Evolutionary conservation across 30 jellyfish, hydroid and myxozoan species (phyloP).

Genomic region (Cassiopea andromeda): DNA sequence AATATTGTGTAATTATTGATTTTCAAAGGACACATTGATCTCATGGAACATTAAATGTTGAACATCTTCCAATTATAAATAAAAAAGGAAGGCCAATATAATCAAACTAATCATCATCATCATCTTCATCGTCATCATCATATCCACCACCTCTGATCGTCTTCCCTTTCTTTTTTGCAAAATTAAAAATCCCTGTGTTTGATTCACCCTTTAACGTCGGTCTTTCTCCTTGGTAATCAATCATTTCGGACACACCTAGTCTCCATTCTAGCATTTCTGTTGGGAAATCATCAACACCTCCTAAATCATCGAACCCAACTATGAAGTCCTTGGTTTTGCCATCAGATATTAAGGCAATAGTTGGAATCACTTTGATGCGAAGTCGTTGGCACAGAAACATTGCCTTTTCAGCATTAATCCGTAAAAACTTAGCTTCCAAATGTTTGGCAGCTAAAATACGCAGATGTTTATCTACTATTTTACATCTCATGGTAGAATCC

Average conservation of each 20-base stretch:
- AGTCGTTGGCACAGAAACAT: constrained; percentile 92
- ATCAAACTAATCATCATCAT: constrained; percentile 20
- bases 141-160: constrained; percentile 80
- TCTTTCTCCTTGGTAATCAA: constrained; percentile 89
- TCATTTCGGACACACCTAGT: constrained; percentile 87
- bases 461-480: constrained; percentile 91
- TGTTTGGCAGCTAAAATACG: constrained; percentile 85
- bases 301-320: constrained; percentile 98
- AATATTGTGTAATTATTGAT: not conserved
- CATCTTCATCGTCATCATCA: constrained; percentile 80
- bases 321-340: constrained; percentile 94
- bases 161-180: constrained; percentile 74
- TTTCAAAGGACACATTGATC: not conserved
- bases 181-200: constrained; percentile 71
- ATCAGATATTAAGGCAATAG: constrained; percentile 86
- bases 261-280: constrained; percentile 99
- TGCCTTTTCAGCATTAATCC: constrained; percentile 94
- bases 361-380: constrained; percentile 88
- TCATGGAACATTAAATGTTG: not conserved
- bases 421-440: constrained; percentile 83
- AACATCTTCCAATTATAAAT: not conserved
- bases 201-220: constrained; percentile 75
- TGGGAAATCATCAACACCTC: constrained; percentile 99
- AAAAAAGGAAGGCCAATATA: not conserved
- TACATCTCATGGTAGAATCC: constrained; percentile 95